These are phyloP conservation scores for Myiozetetes cayanensis DNA, from an alignment of 2,113 vertebrate genomes.

Conservation along the genomic window DNA sequence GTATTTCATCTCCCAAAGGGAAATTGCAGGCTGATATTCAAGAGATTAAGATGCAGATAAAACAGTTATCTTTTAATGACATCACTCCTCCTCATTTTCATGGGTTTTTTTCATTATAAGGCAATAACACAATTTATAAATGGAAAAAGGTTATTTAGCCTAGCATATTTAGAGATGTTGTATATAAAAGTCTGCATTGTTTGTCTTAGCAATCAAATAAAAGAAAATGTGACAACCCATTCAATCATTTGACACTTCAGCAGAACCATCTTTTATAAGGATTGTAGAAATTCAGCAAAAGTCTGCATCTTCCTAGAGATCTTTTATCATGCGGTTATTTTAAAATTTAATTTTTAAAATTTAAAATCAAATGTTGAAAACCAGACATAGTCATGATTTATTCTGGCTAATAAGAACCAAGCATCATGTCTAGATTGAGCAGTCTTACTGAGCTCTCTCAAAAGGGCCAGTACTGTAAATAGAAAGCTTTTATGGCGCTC, in stretches of 20 bases:
- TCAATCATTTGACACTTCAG: background rate
- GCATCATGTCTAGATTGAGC: background rate
- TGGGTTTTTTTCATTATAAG: conserved; percentile 15
- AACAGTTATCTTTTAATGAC: conserved; percentile 52
- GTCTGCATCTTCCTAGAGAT: background rate
- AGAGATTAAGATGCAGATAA: conserved; percentile 20
- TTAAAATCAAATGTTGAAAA: background rate
- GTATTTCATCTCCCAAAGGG: conserved; percentile 27
- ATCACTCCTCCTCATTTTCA: background rate
- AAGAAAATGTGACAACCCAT: background rate
- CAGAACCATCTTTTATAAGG: background rate
- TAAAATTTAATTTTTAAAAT: background rate
- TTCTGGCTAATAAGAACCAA: background rate
- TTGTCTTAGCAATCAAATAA: background rate
- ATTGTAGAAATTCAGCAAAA: background rate
- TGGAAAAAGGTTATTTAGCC: background rate
- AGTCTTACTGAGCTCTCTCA: background rate
- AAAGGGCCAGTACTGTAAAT: background rate
- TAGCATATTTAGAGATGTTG: background rate
- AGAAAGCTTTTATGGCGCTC: background rate
- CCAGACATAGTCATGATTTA: background rate
- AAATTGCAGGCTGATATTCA: conserved; percentile 33
- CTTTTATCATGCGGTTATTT: background rate
- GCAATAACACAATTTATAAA: background rate
- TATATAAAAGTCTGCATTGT: background rate